A percentile compares a stretch with the other conserved stretches of the same genome.
phyloP scores from a whole-genome alignment of 2,113 vertebrate genomes.

The Actinemys pallida region DNA sequence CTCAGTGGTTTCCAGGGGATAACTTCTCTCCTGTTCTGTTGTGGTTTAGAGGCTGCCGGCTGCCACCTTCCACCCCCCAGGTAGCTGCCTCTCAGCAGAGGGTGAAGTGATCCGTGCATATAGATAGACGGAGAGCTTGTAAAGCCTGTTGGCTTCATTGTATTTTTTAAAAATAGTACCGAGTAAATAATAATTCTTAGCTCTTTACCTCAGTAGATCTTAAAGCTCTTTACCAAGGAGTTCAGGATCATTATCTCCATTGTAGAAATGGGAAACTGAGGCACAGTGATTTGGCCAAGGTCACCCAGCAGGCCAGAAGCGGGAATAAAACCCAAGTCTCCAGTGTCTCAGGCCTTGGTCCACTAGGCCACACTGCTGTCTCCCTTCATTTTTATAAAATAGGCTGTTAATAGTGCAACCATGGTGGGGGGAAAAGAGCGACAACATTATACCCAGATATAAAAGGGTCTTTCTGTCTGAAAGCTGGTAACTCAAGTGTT shows the following conservation, averaged over 20 bases:
- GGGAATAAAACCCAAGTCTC: background rate
- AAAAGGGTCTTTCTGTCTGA: background rate
- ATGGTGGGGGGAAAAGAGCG: rapidly evolving
- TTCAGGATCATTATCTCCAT: background rate
- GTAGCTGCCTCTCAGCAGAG: too few relatives aligned
- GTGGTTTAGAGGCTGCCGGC: background rate
- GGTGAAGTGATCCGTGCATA: rapidly evolving
- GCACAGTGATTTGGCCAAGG: background rate
- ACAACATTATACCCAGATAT: background rate
- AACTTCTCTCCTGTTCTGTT: background rate
- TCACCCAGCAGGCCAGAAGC: background rate
- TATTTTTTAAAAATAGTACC: rapidly evolving
- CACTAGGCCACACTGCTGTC: background rate
- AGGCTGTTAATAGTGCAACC: background rate
- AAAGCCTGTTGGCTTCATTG: rapidly evolving
- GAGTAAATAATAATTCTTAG: background rate
- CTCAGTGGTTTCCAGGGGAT: background rate
- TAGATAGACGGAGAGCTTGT: background rate
- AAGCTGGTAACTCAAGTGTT: background rate
- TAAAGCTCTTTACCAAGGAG: background rate
- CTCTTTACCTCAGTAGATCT: background rate
- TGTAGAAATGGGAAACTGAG: background rate
- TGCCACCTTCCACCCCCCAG: background rate
- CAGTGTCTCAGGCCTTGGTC: background rate
- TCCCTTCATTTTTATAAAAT: background rate